Base-by-base conservation (phyloP, 2,888 invertebrate species). In the Yponomeuta plumbellus region DNA sequence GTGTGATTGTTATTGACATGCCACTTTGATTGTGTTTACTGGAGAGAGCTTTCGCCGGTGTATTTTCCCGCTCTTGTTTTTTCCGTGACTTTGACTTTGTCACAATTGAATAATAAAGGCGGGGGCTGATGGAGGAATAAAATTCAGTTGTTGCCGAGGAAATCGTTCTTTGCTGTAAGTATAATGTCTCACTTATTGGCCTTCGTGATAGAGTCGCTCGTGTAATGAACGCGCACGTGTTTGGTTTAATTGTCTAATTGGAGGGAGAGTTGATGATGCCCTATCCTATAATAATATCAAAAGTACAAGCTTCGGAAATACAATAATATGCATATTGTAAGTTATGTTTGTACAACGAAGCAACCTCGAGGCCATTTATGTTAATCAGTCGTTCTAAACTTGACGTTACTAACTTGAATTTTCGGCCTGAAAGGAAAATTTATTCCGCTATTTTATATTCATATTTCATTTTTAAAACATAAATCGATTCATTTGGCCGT, bases 1-100 rank as follows among this genome's bases (percentile, higher is more conserved):
- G 80, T 82, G 84, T 81, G 76, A 75, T 76, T 76, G 77, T 80
- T 71, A 78, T 80, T 77, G 74, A 77, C 79, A 76, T 76, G 76
- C 74, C 61, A 67, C 74, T 70, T 64, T 72, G 72, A 73, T 71
- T 72, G 77, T 81, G 77, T 80, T 79, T 76, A 72, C 44, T 52
- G 44, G 66, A 68, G 72, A 71, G 73, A 74, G 71, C 70, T 73
- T 76, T 78, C 71, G 73, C 84, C 85, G 83, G 76, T 78, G 76
- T 65, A 68, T 72, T 70, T 71, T 70, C 71, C 69, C 34, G 20
- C 23, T 21, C 11, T 21, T 11, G 21, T 21, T 59, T 22, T 59
- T 59, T 59, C 11, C 23, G 40, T 22, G 11, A 13, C 11, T 21
- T 20, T 59, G 59, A 52, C 44, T 52, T 52, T 52, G 44, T 52